Percentiles rank a stretch among this genome's conserved stretches.
phyloP scores from a whole-genome alignment of 2,888 invertebrate species.

The Epistrophe eligans region DNA sequence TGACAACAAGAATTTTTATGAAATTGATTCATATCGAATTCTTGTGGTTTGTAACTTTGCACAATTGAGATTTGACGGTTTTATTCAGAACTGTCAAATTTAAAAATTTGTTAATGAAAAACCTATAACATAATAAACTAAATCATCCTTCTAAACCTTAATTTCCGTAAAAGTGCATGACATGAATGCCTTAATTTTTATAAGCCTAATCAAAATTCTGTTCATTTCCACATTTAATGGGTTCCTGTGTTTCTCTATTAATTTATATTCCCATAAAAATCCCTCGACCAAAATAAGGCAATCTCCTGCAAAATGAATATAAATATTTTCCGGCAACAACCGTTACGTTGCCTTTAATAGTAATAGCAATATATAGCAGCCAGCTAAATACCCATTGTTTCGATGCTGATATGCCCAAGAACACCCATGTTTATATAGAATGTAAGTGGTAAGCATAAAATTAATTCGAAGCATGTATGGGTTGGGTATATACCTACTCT shows the following conservation, averaged over 20 bases:
- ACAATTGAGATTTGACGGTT: not conserved
- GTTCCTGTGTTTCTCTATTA: conserved; percentile 26
- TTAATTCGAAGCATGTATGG: conserved; percentile 60
- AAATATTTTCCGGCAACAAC: conserved; percentile 11
- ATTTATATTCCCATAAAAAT: conserved; percentile 42
- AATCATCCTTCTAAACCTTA: not conserved
- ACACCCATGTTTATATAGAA: not conserved
- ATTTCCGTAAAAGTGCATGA: conserved; percentile 9
- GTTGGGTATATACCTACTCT: not conserved
- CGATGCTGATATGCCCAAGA: not conserved
- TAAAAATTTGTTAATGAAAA: not conserved
- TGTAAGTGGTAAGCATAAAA: conserved; percentile 33
- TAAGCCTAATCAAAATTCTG: conserved; percentile 36
- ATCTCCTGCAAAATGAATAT: conserved; percentile 32
- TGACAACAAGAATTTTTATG: too few species aligned
- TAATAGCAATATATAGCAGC: not conserved
- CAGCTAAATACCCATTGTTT: conserved; percentile 1
- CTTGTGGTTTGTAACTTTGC: too few species aligned
- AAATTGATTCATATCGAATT: too few species aligned
- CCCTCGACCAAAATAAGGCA: conserved; percentile 25
- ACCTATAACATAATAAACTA: not conserved
- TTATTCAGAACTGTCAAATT: not conserved
- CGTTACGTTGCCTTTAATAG: not conserved
- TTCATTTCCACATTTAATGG: conserved; percentile 35
- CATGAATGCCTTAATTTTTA: not conserved